Conservation (phyloP, 2,888 invertebrate genomes). For the Troides aeacus region DNA sequence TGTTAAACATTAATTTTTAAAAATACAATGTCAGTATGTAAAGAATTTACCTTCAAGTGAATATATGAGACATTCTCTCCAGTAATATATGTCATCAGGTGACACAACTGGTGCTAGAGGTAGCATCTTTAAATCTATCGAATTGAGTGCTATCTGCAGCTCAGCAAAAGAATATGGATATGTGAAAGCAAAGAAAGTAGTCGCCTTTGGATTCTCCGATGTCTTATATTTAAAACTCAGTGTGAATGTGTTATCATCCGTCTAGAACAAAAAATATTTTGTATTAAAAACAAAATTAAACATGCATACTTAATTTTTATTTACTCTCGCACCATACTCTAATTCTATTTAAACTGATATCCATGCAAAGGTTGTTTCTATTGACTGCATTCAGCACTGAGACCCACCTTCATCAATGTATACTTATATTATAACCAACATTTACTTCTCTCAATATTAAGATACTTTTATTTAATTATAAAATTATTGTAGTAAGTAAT, state of each 20-base stretch:
- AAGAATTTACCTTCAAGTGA: slow-evolving; percentile 83
- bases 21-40: background rate
- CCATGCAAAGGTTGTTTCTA: no score
- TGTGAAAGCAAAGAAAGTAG: slow-evolving; percentile 93
- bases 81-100: slow-evolving; percentile 89
- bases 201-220: slow-evolving; percentile 84
- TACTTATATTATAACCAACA: no score
- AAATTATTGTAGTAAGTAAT: no score
- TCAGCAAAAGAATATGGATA: slow-evolving; percentile 94
- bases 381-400: no score
- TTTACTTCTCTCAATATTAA: no score
- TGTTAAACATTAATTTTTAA: no score
- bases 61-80: slow-evolving; percentile 88
- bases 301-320: no score
- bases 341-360: no score
- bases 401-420: no score
- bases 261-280: slow-evolving; percentile 67
- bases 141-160: slow-evolving; percentile 85
- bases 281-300: background rate
- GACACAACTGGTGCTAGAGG: slow-evolving; percentile 55
- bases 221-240: slow-evolving; percentile 87
- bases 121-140: slow-evolving; percentile 83
- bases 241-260: slow-evolving; percentile 86
- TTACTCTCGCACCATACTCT: no score
- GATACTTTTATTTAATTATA: no score